phyloP scores from a whole-genome alignment of 2,797 vertebrate species.

The Hafferia zeledoni region DNA sequence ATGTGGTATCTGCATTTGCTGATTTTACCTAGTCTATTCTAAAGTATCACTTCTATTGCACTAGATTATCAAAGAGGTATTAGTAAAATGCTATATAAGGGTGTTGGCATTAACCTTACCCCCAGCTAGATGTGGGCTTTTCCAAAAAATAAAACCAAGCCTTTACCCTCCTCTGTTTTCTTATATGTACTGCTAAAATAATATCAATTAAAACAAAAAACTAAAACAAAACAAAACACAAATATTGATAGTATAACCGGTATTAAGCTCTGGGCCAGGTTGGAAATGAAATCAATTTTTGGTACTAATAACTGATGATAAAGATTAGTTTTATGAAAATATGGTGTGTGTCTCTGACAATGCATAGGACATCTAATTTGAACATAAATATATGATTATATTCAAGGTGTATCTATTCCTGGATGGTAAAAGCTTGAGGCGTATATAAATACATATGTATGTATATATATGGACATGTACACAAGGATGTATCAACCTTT shows the following conservation, averaged over 20 bases:
- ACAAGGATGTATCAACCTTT: constrained; percentile 55
- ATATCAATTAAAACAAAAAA: neutral
- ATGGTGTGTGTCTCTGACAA: constrained; percentile 94
- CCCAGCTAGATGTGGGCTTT: constrained; percentile 54
- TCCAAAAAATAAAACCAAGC: constrained; percentile 46
- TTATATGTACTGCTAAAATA: constrained; percentile 57
- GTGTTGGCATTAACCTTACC: constrained; percentile 62
- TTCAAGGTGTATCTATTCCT: constrained; percentile 53
- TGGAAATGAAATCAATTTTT: constrained; percentile 84
- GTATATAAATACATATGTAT: neutral
- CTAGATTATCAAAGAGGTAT: constrained; percentile 72
- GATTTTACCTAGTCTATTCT: constrained; percentile 66
- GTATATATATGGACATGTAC: neutral
- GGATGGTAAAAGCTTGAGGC: constrained; percentile 73
- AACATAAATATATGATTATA: constrained; percentile 62
- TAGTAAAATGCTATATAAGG: constrained; percentile 66
- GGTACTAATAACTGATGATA: constrained; percentile 81
- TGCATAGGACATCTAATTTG: constrained; percentile 82
- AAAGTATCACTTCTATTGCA: constrained; percentile 68
- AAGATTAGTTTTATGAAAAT: constrained; percentile 87
- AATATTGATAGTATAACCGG: constrained; percentile 57
- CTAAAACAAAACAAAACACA: neutral
- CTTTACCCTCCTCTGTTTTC: constrained; percentile 81
- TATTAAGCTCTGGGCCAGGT: constrained; percentile 84
- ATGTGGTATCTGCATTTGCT: constrained; percentile 64